Evolutionary conservation across 2,888 invertebrate species (phyloP), one percentile per base, ranked within the genome.

Genomic region (Torymus tubicola): DNA sequence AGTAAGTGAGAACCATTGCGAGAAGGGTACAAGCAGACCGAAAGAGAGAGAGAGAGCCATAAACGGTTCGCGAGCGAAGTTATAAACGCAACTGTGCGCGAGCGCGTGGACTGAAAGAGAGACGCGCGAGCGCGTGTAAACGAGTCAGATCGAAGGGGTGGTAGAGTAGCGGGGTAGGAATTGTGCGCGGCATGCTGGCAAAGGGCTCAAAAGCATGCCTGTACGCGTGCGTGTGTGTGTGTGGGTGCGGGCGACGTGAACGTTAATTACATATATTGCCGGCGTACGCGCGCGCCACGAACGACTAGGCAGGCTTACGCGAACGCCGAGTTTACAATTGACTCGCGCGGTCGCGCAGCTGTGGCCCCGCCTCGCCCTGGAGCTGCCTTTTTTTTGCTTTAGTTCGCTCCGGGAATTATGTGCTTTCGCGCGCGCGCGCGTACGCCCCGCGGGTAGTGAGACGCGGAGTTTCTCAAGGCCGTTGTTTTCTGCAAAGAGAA

Each of bases 301-400:
- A 74, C 65, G 65, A 57, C 50, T 65, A 63, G 8, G 42, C 42
- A 4, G 57, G 76, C 69, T 76, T 75, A 68, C 58, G 65, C 16
- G 63, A 14, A n/a, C 42, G 50, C 61, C 68, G 60, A 76, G 76
- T 76, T 76, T 76, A 76, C 76, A 69, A 76, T 76, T 76, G 76
- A 76, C 61, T 69, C 76, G 76, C 68, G 31, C 42, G 60, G 65
- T 53, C 63, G 77, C 24, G 53, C 75, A 63, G 61, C 76, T 76
- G 65, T 60, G 75, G 50, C 53, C 16, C 57, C 31, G 57, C 24
- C 69, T 31, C 42, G 5, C 58, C 42, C 8, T 8, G 42, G 42
- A 42, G 42, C 42, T 42, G 42, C 42, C 42, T 8, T 42, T 42
- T 31, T 70, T 24, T 58, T 16, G 14, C 14, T 31, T 69, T 14